Evolutionary conservation across 2,797 vertebrate species (phyloP), one percentile per base, ranked within the genome.

Genomic region (Coracias cyanogaster): DNA sequence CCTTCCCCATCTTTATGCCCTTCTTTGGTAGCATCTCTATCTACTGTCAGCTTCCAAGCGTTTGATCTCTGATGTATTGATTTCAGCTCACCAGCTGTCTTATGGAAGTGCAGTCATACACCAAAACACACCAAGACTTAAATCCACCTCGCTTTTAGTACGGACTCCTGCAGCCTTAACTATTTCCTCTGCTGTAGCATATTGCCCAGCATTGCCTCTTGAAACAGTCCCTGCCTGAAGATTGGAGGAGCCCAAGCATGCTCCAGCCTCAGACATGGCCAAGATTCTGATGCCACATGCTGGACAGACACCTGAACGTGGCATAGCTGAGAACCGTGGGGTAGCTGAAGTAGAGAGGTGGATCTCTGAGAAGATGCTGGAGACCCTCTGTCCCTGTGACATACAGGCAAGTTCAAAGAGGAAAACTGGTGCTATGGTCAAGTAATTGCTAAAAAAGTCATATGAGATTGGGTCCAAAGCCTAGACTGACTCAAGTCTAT

Each of bases 301-400:
- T 61, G 77, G 46, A 14, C 26, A 22, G 45, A 14, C 57, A n/a
- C n/a, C 49, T 31, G 45, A n/a, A 55, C 0, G 0, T 39, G 64
- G 4, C 45, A 15, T 2, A 6, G 5, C 0, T 52, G 80, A 64
- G 15, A 66, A 39, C 51, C 1, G 0, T 4, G 15, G 24, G 16
- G 4, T 3, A 28, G 7, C 33, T 61, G 74, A 31, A n/a, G 46
- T n/a, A n/a, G 31, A 58, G 33, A 69, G 60, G 25, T 25, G 41
- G 26, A 28, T 60, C 71, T 69, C 19, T 43, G 41, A 52, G 65
- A 24, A 49, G 48, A 8, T 17, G 28, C 19, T 33, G 48, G 46
- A n/a, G 67, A 54, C 22, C 31, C 16, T 35, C 49, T 37, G 19
- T 41, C 15, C 74, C 41, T 61, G 41, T 55, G 89, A 65, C 45